Evolutionary conservation across 2,888 invertebrate genomes (phyloP).

Genomic region (Erebia ligea): DNA sequence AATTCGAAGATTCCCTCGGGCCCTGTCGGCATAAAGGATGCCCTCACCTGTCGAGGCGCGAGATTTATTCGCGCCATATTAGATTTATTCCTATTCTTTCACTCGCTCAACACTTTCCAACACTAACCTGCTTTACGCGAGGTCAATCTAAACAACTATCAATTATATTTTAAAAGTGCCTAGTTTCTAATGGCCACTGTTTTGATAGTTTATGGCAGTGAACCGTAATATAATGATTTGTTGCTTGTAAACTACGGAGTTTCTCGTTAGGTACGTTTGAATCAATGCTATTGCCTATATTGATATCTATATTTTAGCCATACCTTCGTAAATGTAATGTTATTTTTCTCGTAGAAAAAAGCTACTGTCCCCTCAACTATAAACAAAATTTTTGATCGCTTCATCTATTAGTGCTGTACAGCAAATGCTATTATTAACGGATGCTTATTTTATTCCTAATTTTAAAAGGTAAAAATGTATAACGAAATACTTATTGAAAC

Average conservation of each 20-base stretch:
- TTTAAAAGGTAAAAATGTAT: too few relatives aligned
- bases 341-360: too few relatives aligned
- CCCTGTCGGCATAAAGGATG: background rate
- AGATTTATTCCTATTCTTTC: conserved; percentile 10
- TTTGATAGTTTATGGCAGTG: background rate
- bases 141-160: background rate
- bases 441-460: too few relatives aligned
- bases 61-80: background rate
- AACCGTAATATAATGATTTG: conserved; percentile 12
- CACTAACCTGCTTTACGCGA: background rate
- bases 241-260: background rate
- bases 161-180: background rate
- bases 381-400: too few relatives aligned
- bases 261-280: background rate
- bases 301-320: too few relatives aligned
- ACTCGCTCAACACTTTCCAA: background rate
- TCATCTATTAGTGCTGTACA: too few relatives aligned
- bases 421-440: too few relatives aligned
- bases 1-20: background rate
- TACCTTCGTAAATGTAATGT: too few relatives aligned
- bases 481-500: too few relatives aligned
- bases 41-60: background rate
- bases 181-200: background rate
- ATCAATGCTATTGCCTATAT: background rate
- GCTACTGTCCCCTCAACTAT: too few relatives aligned